Evolutionary conservation across 2,113 vertebrate genomes (phyloP), one percentile per base, ranked within the genome.

Genomic region (Thymallus thymallus): DNA sequence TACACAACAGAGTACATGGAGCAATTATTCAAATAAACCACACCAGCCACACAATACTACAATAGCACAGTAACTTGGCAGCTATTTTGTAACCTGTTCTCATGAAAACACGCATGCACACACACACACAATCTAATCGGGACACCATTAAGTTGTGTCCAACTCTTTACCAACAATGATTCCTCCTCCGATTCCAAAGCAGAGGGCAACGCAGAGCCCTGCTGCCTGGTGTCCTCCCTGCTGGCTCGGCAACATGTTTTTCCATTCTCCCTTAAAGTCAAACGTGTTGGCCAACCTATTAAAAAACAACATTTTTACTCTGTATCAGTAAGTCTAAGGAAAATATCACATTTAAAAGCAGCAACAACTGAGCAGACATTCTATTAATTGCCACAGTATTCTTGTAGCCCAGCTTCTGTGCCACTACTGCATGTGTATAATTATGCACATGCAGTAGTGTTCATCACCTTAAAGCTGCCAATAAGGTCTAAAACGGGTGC

Each of bases 161-260:
- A 12, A 45, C 60, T 74, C 96, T 92, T 92, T 85, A 99, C 97
- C 98, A 20, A 98, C 94, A 3, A 98, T 13, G 80, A 89, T 85
- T 5, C 98, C 98, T 32, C 98, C 98, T 0, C 87, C 94, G 0
- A 99, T 79, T 5, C 94, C 97, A 18, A 98, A 96, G 82, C 89
- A 92, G 82, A 99, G 58, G 0, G 96, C 95, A 74, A 99, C 94
- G 41, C 94, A 92, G 1, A 98, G 88, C 32, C 90, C 96, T 0
- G 95, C 96, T 0, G 95, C 94, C 88, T 99, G 98, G 88, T 91
- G 94, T 0, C 92, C 93, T 0, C 96, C 97, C 81, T 99, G 98
- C 0, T 51, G 12, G 0, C 84, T 80, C 16, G 95, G 82, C 0
- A 71, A 70, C 83, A 90, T 86, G 0, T 51, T 0, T 16, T 1